Base-by-base conservation (phyloP, 1,140 invertebrate species). In the Drosophila azteca region DNA sequence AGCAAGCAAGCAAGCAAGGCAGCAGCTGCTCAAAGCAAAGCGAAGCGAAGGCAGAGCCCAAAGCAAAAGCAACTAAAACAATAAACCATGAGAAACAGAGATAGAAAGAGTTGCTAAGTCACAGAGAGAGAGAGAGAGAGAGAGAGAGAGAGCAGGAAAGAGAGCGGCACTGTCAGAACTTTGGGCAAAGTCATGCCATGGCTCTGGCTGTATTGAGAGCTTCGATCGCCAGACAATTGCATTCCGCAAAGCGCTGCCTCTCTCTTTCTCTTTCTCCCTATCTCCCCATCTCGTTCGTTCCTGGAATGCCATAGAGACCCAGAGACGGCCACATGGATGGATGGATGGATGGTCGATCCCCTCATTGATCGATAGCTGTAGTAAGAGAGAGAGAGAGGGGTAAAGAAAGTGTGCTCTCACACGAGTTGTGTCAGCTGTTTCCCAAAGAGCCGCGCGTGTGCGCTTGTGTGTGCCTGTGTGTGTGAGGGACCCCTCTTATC, bases 161-260 rank as follows among this genome's bases (percentile, higher is more conserved):
- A 35, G 35, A 35, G 35, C 9, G 11, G 4, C 5, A 1, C 11
- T 24, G 31, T 31, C 15, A 41, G 8, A 35, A 73, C 68, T 72
- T 62, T 73, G n/a, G 70, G 68, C 70, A 64, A 39, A 74, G 70
- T 74, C 70, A 74, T 74, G 17, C 17, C 17, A 20, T n/a, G n/a
- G 45, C 67, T 35, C 5, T 8, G 35, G n/a, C n/a, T 31, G 20
- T 9, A 11, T 17, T 13, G n/a, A 29, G 3, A 51, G 46, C 22
- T 20, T 49, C 22, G 46, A 22, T 39, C 35, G 13, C 3, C 35
- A 13, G 35, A 39, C 46, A 48, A 22, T 22, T 17, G 46, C 17
- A 48, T 13, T 49, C 46, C 22, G 17, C 20, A 49, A 49, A 49
- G 22, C 46, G 11, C 9, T 48, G 22, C 45, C 45, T 48, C 24